Conservation (phyloP, 2,888 invertebrate genomes). For the Allophyes oxyacanthae region DNA sequence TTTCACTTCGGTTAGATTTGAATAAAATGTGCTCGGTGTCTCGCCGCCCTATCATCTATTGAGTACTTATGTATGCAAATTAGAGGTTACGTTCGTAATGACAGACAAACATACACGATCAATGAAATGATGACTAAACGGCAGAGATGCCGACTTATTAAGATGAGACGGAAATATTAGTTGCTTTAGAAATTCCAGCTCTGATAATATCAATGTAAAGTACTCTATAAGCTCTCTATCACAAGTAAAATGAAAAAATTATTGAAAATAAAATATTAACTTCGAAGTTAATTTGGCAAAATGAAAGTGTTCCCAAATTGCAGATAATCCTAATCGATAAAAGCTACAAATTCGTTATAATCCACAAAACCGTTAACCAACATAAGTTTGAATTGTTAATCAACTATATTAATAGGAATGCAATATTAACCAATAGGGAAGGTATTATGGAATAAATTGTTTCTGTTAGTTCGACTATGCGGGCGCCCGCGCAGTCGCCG, state of each 20-base stretch:
- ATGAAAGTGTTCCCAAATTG: neutral
- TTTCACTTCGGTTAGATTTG: slow-evolving; percentile 64
- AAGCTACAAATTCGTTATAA: slow-evolving; percentile 35
- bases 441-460: slow-evolving; percentile 81
- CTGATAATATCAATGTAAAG: too few species aligned
- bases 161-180: slow-evolving; percentile 4
- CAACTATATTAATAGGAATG: slow-evolving; percentile 81
- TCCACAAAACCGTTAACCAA: slow-evolving; percentile 83
- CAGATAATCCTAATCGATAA: neutral
- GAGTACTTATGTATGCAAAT: slow-evolving; percentile 70
- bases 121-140: slow-evolving; percentile 41
- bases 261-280: neutral
- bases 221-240: too few species aligned
- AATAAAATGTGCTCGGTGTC: slow-evolving; percentile 62
- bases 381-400: slow-evolving; percentile 74
- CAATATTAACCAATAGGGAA: slow-evolving; percentile 84
- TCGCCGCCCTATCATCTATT: slow-evolving; percentile 74
- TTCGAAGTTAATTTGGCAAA: neutral
- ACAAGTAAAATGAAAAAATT: too few species aligned
- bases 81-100: slow-evolving; percentile 64
- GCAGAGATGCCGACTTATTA: slow-evolving; percentile 36
- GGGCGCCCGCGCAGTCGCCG: slow-evolving; percentile 79
- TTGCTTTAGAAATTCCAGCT: neutral
- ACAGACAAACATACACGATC: slow-evolving; percentile 60
- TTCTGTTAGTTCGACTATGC: slow-evolving; percentile 69